Evolutionary conservation across 2,888 invertebrate species (phyloP).

Genomic region (Ganaspis brasiliensis): DNA sequence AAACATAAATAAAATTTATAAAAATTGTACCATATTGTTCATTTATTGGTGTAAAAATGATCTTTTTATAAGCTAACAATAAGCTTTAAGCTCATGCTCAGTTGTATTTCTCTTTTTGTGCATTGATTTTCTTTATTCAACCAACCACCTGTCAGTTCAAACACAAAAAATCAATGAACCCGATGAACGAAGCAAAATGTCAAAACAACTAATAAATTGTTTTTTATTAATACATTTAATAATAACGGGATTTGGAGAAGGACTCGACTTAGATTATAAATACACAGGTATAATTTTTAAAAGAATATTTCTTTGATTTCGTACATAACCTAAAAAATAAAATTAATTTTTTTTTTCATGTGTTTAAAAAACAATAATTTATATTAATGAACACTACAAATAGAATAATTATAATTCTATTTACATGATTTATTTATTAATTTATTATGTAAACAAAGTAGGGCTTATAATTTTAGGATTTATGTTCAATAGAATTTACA

Average conservation of each 20-base stretch:
- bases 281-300: conserved; percentile 1
- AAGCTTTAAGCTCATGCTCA: conserved; percentile 7
- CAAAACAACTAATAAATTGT: not conserved
- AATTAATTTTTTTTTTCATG: not conserved
- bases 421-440: too few relatives aligned
- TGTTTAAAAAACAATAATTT: too few relatives aligned
- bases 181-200: not conserved
- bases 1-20: not conserved
- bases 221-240: not conserved
- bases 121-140: not conserved
- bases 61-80: too few relatives aligned
- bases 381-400: too few relatives aligned
- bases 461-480: too few relatives aligned
- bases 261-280: not conserved
- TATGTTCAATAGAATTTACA: too few relatives aligned
- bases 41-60: not conserved
- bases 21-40: not conserved
- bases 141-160: not conserved
- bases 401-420: too few relatives aligned
- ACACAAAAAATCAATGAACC: not conserved
- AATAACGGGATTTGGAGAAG: not conserved
- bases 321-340: not conserved
- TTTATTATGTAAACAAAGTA: too few relatives aligned
- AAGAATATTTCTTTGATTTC: not conserved
- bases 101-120: not conserved